phyloP scores from a whole-genome alignment of 30 jellyfish, hydroid and myxozoan genomes.

The Mastigias papua region DNA sequence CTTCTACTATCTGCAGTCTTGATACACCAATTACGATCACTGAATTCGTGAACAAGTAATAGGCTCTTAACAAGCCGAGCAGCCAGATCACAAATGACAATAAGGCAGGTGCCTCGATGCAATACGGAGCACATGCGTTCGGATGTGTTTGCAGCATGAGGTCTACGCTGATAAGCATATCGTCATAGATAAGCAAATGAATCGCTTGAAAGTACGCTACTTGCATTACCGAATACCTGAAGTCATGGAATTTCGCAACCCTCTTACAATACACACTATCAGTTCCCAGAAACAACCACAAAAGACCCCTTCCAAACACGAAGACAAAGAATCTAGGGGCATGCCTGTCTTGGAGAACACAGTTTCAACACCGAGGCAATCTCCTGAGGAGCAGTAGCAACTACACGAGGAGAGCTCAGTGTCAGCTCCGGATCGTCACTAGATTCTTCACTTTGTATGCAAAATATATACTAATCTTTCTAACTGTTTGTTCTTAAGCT shows the following conservation, averaged over 20 bases:
- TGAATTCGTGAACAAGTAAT: background rate
- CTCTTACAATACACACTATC: background rate
- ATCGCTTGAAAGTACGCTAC: constrained; percentile 8
- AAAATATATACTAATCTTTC: too few species aligned
- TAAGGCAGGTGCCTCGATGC: constrained; percentile 57
- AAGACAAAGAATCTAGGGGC: too few species aligned
- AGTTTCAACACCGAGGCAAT: too few species aligned
- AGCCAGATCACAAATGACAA: constrained; percentile 35
- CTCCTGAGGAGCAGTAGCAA: too few species aligned
- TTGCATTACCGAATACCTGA: background rate
- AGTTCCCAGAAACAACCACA: background rate
- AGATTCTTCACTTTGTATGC: too few species aligned
- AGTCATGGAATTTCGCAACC: background rate
- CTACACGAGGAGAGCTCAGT: too few species aligned
- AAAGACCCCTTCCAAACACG: too few species aligned
- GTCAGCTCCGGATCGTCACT: too few species aligned
- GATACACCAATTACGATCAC: background rate
- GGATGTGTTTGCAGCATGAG: constrained; percentile 73
- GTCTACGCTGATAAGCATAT: constrained; percentile 4
- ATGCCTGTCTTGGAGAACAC: too few species aligned
- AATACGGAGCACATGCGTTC: constrained; percentile 66
- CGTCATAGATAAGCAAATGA: background rate
- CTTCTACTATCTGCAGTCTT: background rate
- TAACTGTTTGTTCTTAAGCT: too few species aligned
- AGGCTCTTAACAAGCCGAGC: constrained; percentile 32